These are phyloP conservation scores for Euzophera pinguis DNA, from an alignment of 2,888 invertebrate genomes.

Conservation along the genomic window DNA sequence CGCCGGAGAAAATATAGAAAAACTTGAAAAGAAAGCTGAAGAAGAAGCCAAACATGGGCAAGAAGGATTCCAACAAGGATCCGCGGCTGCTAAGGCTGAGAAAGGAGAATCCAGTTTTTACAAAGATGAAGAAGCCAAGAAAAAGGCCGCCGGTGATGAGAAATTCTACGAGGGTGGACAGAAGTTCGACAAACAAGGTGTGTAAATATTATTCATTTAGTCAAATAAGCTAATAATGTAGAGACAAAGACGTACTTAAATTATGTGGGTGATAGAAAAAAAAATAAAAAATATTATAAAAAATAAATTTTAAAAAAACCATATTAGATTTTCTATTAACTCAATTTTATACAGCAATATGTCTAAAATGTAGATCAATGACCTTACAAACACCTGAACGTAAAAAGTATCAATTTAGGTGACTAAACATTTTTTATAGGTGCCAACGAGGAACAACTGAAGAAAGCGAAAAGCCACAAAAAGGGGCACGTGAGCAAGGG, in stretches of 20 bases:
- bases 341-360: neutral
- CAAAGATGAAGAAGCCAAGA: constrained; percentile 78
- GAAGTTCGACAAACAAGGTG: constrained; percentile 80
- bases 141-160: constrained; percentile 80
- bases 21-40: constrained; percentile 75
- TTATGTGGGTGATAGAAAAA: neutral
- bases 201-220: neutral
- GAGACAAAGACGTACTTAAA: neutral
- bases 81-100: constrained; percentile 77
- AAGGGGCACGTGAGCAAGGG: constrained; percentile 84
- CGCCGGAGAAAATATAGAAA: constrained; percentile 76
- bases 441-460: constrained; percentile 76
- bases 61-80: constrained; percentile 77
- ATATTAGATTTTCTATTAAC: too few relatives aligned
- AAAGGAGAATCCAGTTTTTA: constrained; percentile 74
- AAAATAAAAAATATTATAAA: too few relatives aligned
- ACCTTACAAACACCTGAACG: neutral
- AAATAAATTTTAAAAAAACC: too few relatives aligned
- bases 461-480: constrained; percentile 80
- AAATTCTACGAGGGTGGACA: constrained; percentile 80
- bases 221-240: neutral
- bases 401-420: neutral
- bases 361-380: neutral
- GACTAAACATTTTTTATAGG: constrained; percentile 33
- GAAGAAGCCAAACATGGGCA: constrained; percentile 78